Base-by-base conservation (phyloP, 2,113 vertebrate genomes). In the Passer montanus region DNA sequence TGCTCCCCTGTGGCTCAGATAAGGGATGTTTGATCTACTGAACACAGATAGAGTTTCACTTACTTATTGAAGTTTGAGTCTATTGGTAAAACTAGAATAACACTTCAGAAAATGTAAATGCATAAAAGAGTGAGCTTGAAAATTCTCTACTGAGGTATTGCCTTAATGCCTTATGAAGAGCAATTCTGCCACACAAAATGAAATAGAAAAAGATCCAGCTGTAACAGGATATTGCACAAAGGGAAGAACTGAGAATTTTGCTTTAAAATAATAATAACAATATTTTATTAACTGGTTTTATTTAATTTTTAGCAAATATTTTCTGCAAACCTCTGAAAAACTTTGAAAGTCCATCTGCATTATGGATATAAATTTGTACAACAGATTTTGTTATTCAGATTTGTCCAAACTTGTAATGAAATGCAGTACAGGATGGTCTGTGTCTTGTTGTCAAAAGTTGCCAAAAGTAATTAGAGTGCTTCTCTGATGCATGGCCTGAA, bases 71-170 rank as follows among this genome's bases (percentile, higher is more conserved):
- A 76, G 53, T 77, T 76, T 75, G n/a, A 83, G 63, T 77, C 73
- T 59, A 47, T 89, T 87, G 39, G 55, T 83, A 59, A 84, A 91
- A 87, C 39, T 76, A 75, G 70, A 91, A 75, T 73, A 84, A 73
- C 27, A 52, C 66, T 94, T 90, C 17, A 95, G 83, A 88, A 86
- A 84, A 80, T 46, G 66, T 9, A 88, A 77, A 66, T 55, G 82
- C 79, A 80, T 90, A 26, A 74, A 88, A 59, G 50, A 80, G 76
- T 41, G 67, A 84, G 66, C 75, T 68, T 77, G 58, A 70, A 89
- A 89, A 93, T 81, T 94, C 85, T 78, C 69, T 81, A 19, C 58
- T 89, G 69, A 73, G 59, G 50, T 86, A 83, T 94, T 66, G 22
- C 43, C 74, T 90, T 88, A 66, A 80, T 88, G 59, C 67, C 52